Conservation (phyloP, 2,797 vertebrate species). For the Streptopelia turtur region DNA sequence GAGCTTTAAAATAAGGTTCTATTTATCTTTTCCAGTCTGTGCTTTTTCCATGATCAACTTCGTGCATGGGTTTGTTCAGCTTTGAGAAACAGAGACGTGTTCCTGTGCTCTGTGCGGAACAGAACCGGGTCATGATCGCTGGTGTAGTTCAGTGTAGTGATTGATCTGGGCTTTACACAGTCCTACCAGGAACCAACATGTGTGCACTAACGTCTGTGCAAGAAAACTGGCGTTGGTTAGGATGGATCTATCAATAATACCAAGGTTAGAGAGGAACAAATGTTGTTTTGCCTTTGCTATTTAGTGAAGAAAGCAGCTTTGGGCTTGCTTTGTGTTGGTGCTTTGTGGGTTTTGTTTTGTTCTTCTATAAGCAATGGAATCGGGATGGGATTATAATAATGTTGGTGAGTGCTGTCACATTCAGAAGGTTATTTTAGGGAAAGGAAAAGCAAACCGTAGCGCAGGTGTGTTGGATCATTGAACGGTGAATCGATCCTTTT, state of each 20-base stretch:
- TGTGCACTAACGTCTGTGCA: background rate
- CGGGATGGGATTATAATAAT: background rate
- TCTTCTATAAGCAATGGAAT: background rate
- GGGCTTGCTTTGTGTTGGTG: too few relatives aligned
- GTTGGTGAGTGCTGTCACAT: background rate
- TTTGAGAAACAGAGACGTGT: background rate
- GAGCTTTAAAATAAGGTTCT: background rate
- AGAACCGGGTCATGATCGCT: background rate
- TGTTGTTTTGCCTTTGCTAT: background rate
- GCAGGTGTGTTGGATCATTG: accelerated
- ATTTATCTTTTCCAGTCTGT: accelerated
- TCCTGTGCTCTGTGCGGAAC: background rate
- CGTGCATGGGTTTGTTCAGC: background rate
- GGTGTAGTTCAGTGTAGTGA: background rate
- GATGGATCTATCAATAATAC: background rate
- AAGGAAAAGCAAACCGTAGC: accelerated
- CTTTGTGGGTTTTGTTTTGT: background rate
- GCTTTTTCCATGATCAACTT: background rate
- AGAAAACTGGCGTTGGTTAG: background rate
- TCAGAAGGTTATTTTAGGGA: background rate
- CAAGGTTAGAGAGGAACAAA: background rate
- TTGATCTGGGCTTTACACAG: background rate
- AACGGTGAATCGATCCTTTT: accelerated
- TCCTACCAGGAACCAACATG: background rate
- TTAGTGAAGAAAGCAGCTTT: background rate